Base-by-base conservation (phyloP, 2,888 invertebrate species). In the Microchrysa polita region DNA sequence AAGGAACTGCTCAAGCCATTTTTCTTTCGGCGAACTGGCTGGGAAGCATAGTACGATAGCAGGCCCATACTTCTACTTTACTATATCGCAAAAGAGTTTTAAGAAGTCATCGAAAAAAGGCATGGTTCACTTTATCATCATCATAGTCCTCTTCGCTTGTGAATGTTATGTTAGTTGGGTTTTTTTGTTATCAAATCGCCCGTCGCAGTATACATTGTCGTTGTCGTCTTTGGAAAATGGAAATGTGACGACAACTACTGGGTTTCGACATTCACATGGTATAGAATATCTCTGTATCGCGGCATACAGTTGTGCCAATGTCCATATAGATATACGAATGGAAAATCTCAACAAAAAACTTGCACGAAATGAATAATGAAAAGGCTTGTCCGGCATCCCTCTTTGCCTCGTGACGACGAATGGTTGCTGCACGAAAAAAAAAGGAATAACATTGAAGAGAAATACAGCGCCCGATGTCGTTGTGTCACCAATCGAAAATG, bases 311-410 rank as follows among this genome's bases (percentile, higher is more conserved):
- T 7, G 7, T 34, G 27, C 7, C 27, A n/a, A n/a, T 34, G 7
- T 34, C 27, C 27, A 34, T n/a, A n/a, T n/a, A n/a, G n/a, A n/a
- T n/a, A n/a, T n/a, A n/a, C 27, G 27, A 7, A 34, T 7, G 27
- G 7, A 34, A 34, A 34, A 34, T 34, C 27, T 34, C 27, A 34
- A 34, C 27, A 34, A 34, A 69, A 69, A 69, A 69, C 55, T 55
- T 69, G 69, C 69, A 69, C 69, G 69, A 69, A 69, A 69, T 69
- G 69, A 69, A 69, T 69, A 69, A 69, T 67, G 67, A 67, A 67
- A 67, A 67, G 53, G 23, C 53, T 67, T 10, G 18, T 34, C 27
- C n/a, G n/a, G n/a, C n/a, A n/a, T 34, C 27, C 4, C 27, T 34
- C 27, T 34, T 34, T 34, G 4, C 7, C 27, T 34, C 27, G 27